Percentiles rank a stretch among this genome's conserved stretches.
Evolutionary conservation across 1,140 invertebrate genomes (phyloP).

Genomic region (Atopsyche davidsoni): DNA sequence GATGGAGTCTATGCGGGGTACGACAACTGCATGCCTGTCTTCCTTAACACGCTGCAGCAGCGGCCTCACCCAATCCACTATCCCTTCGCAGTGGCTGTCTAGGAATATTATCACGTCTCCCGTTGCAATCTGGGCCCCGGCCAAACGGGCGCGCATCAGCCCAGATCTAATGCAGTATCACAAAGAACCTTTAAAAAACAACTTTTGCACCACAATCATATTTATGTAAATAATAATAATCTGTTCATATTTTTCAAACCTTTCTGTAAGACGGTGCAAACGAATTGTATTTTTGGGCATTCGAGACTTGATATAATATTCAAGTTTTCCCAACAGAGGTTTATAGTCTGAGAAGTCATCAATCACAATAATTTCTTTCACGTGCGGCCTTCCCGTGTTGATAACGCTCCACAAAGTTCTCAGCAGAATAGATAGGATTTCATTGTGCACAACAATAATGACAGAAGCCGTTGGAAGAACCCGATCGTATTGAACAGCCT

Average conservation of each 20-base stretch:
- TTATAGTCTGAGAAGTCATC: no score
- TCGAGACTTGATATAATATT: conserved; percentile 67
- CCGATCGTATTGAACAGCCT: conserved; percentile 42
- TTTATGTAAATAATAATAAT: conserved; percentile 1
- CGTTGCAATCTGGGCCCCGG: conserved; percentile 67
- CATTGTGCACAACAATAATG: conserved; percentile 85
- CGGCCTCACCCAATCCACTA: conserved; percentile 77
- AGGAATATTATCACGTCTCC: conserved; percentile 85
- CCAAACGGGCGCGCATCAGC: conserved; percentile 76
- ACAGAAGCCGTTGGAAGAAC: conserved; percentile 54
- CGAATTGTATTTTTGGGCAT: conserved; percentile 61
- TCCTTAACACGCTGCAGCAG: conserved; percentile 75
- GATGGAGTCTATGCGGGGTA: conserved; percentile 90
- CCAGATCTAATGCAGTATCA: conserved; percentile 51
- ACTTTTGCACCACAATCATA: not conserved
- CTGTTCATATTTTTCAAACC: conserved; percentile 39
- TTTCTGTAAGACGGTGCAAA: conserved; percentile 64
- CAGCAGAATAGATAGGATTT: conserved; percentile 77
- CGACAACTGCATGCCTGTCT: conserved; percentile 70
- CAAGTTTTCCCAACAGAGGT: conserved; percentile 68
- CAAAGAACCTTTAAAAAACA: not conserved
- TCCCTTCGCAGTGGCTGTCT: conserved; percentile 90
- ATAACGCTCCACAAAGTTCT: conserved; percentile 82
- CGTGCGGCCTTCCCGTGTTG: conserved; percentile 60
- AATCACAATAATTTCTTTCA: conserved; percentile 79